Evolutionary conservation across 2,797 vertebrate genomes (phyloP), one percentile per base, ranked within the genome.

Genomic region (Esox lucius): DNA sequence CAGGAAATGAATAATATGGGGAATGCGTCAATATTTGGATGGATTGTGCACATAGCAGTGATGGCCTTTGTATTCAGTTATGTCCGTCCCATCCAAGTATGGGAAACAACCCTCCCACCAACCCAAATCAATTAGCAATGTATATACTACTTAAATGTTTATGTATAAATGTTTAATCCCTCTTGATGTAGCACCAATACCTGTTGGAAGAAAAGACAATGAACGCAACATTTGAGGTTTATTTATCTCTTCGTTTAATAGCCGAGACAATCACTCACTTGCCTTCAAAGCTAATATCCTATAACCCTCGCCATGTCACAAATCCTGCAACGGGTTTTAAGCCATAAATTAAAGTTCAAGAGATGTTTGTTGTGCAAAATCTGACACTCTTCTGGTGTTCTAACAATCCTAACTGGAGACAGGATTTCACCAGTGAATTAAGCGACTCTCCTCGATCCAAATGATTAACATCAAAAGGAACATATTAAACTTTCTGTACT

Each of bases 11-110:
- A 79, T 66, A 73, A 80, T 76, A 69, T 71, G 73, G 72, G 78
- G 78, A 83, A 86, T 51, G 75, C 81, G 80, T 89, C 89, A 89
- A 88, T 91, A 86, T 91, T 91, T 91, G 88, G 66, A 82, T 51
- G 46, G 83, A 75, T 65, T 53, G 33, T 72, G 16, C 84, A 67
- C 22, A 35, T 74, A 75, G 68, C 70, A 75, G 48, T 61, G 51
- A 42, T 53, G 71, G 15, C 5, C 61, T 39, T 87, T 68, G 78
- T 64, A 86, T 80, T 72, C 68, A 46, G 35, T 69, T 42, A 70
- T 68, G 24, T 62, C 81, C 74, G 78, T 31, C 80, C 70, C 74
- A 78, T 31, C 80, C 72, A 79, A 70, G 72, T 65, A 75, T 13
- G 70, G 79, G 13, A 39, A 61, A 71, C 5, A 62, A 28, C 53